Evolutionary conservation across 2,797 vertebrate species (phyloP).

Genomic region (Sebastes nivosus): DNA sequence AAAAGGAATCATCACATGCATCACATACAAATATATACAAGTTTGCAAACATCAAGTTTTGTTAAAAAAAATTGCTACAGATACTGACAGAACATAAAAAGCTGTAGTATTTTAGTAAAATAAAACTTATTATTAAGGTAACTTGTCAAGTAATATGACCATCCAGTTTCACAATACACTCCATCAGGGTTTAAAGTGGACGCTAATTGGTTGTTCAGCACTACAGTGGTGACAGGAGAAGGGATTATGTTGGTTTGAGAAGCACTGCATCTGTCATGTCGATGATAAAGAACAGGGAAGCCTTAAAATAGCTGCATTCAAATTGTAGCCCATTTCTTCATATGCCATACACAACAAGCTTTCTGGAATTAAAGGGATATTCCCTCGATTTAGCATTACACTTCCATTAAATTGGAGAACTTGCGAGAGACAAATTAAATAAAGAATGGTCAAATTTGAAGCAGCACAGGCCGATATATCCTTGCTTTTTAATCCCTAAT

Average conservation of each 20-base stretch:
- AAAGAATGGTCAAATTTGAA: too few species aligned
- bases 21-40: conserved; percentile 79
- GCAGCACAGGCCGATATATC: too few species aligned
- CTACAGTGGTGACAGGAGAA: neutral
- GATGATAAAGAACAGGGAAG: neutral
- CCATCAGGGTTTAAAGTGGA: conserved; percentile 17
- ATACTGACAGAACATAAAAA: conserved; percentile 73
- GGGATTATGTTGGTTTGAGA: neutral
- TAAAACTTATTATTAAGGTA: conserved; percentile 54
- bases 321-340: neutral
- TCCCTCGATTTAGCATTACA: neutral
- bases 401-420: neutral
- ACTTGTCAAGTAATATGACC: conserved; percentile 78
- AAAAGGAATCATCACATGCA: conserved; percentile 63
- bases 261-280: neutral
- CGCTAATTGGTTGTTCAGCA: conserved; percentile 20
- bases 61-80: conserved; percentile 71
- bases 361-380: conserved; percentile 1
- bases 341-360: neutral
- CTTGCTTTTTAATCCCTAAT: neutral
- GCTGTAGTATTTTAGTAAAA: conserved; percentile 58
- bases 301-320: neutral
- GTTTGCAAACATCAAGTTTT: conserved; percentile 69
- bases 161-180: conserved; percentile 46
- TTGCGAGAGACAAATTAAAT: too few species aligned